Base-by-base conservation (phyloP, 2,797 vertebrate species). In the Rhinophrynus dorsalis region DNA sequence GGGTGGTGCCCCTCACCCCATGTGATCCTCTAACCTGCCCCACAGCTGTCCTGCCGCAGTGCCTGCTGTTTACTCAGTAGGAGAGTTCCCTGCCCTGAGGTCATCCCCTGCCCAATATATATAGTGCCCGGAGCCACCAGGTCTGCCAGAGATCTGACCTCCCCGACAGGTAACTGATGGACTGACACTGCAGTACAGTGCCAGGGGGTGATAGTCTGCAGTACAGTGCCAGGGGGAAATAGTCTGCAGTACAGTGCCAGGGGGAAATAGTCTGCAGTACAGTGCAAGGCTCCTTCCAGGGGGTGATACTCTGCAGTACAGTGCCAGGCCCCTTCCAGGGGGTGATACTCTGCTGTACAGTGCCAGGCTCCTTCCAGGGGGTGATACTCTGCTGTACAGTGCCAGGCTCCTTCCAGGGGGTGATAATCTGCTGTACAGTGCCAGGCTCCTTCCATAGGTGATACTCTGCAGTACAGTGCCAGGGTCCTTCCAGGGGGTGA, bases 151-250 rank as follows among this genome's bases (percentile, higher is more conserved):
- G 18, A 33, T 50, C 20, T 3, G 3, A 3, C 20, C 26, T 58
- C 50, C 15, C 30, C 0, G n/a, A 50, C 55, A 70, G 58, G 59
- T 70, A 40, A 63, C n/a, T n/a, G n/a, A n/a, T n/a, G n/a, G n/a
- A 2, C 11, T 21, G 9, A 47, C 12, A 5, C 17, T 45, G 18
- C n/a, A 45, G 42, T 6, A 15, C 15, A 11, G 17, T 15, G 15
- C n/a, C 45, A 11, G 13, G 20, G 20, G 9, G 24, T 12, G n/a
- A n/a, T 18, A 27, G 5, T 42, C 24, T 29, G 18, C 45, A 18
- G 2, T 1, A 5, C 10, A n/a, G 37, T 5, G 5, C 11, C 13
- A 2, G 6, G 1, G 5, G 11, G 37, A 2, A 15, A 38, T 15
- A n/a, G 5, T 38, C 6, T 38, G 12, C 15, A n/a, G 6, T 38